These are phyloP conservation scores for Neodontobutis hainanensis DNA, from an alignment of 2,113 vertebrate genomes.

Conservation along the genomic window DNA sequence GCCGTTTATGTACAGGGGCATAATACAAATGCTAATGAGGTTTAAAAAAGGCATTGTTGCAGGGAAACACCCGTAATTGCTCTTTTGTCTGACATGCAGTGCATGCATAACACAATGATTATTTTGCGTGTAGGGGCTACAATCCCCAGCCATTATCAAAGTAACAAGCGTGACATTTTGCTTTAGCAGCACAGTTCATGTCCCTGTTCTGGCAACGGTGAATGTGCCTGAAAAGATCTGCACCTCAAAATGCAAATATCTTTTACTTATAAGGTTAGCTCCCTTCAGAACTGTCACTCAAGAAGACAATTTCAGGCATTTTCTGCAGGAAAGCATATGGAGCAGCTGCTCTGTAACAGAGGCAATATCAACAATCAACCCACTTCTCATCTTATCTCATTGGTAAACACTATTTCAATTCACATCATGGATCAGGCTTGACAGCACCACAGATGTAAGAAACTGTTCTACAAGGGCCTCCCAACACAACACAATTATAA, in stretches of 20 bases:
- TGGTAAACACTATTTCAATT: neutral
- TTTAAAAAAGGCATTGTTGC: conserved; percentile 25
- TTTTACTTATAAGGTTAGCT: conserved; percentile 14
- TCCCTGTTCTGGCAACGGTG: conserved; percentile 1
- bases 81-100: conserved; percentile 26
- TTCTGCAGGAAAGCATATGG: neutral
- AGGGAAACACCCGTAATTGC: conserved; percentile 18
- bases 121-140: conserved; percentile 32
- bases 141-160: conserved; percentile 36
- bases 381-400: neutral
- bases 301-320: neutral
- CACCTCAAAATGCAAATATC: conserved; percentile 20
- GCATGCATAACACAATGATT: conserved; percentile 34
- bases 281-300: conserved; percentile 6
- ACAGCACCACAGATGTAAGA: too few relatives aligned
- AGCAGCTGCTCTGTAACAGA: conserved; percentile 4
- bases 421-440: too few relatives aligned
- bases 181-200: neutral
- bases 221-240: conserved; percentile 7
- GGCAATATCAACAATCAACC: conserved; percentile 4
- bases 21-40: conserved; percentile 4
- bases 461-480: too few relatives aligned
- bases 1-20: conserved; percentile 1
- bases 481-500: too few relatives aligned
- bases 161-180: conserved; percentile 44